Conservation (phyloP, 2,113 vertebrate genomes). For the Hoplias malabaricus region DNA sequence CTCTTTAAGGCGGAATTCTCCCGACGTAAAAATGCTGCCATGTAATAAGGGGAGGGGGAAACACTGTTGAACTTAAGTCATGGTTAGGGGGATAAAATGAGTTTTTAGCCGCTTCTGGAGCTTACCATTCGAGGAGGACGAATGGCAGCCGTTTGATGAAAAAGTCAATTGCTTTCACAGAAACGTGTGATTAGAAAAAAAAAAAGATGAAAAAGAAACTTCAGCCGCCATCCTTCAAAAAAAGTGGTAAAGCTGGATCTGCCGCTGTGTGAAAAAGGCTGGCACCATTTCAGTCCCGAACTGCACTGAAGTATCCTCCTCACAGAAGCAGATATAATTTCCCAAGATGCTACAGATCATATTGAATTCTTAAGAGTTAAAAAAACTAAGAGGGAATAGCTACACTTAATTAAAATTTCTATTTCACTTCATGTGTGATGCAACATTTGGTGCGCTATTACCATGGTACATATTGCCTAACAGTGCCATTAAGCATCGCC, state of each 20-base stretch:
- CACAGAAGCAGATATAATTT: neutral
- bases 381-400: neutral
- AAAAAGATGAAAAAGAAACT: slow-evolving; percentile 36
- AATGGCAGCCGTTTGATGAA: slow-evolving; percentile 26
- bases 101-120: slow-evolving; percentile 34
- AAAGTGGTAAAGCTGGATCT: neutral
- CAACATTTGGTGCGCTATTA: neutral
- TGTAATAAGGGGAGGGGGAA: slow-evolving; percentile 28
- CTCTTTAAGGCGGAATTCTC: slow-evolving; percentile 12
- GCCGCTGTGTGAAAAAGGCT: neutral
- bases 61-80: slow-evolving; percentile 28
- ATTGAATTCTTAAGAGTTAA: neutral
- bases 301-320: neutral
- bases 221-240: neutral
- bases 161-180: slow-evolving; percentile 34
- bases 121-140: slow-evolving; percentile 14
- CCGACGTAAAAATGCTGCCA: neutral
- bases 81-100: slow-evolving; percentile 33
- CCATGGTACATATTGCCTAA: neutral
- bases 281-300: neutral
- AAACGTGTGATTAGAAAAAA: slow-evolving; percentile 25
- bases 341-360: neutral
- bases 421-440: neutral
- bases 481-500: neutral
- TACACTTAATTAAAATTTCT: neutral